phyloP scores from a whole-genome alignment of 2,888 invertebrate species.

The Dryomyza anilis region DNA sequence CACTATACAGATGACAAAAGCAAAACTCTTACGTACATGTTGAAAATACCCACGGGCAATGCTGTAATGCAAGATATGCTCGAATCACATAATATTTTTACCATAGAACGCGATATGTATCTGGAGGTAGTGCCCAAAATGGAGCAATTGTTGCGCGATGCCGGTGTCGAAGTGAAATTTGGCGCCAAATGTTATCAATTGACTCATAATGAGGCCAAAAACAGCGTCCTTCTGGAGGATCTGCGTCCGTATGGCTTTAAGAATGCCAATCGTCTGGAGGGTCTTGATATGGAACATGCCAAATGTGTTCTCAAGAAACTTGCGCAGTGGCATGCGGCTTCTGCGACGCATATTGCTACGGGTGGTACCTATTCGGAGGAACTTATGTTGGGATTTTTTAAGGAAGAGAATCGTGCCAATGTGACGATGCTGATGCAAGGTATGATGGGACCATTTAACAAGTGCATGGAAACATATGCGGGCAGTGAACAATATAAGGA shows the following conservation, averaged over 20 bases:
- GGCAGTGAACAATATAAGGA: conserved; percentile 37
- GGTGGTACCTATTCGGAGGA: conserved; percentile 39
- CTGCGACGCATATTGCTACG: conserved; percentile 41
- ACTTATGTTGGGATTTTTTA: conserved; percentile 26
- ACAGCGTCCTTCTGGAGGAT: conserved; percentile 44
- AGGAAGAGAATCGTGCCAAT: conserved; percentile 24
- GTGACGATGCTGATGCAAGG: conserved; percentile 19
- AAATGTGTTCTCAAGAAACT: conserved; percentile 47
- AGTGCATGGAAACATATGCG: conserved; percentile 29
- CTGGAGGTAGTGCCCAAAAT: conserved; percentile 37
- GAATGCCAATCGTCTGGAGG: conserved; percentile 44
- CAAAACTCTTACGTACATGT: conserved; percentile 37
- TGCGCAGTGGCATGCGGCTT: conserved; percentile 56
- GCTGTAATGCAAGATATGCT: conserved; percentile 34
- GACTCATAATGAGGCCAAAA: conserved; percentile 23
- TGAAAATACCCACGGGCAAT: conserved; percentile 37
- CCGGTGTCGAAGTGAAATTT: conserved; percentile 38
- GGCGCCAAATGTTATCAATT: conserved; percentile 33
- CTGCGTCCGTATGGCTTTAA: conserved; percentile 41
- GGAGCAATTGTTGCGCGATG: conserved; percentile 44
- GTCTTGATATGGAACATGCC: conserved; percentile 47
- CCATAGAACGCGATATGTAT: conserved; percentile 45
- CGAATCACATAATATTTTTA: conserved; percentile 40
- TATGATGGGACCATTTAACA: conserved; percentile 3
- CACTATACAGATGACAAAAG: conserved; percentile 2